Conservation (phyloP, 2,888 invertebrate species). For the Heliconius ismenius region DNA sequence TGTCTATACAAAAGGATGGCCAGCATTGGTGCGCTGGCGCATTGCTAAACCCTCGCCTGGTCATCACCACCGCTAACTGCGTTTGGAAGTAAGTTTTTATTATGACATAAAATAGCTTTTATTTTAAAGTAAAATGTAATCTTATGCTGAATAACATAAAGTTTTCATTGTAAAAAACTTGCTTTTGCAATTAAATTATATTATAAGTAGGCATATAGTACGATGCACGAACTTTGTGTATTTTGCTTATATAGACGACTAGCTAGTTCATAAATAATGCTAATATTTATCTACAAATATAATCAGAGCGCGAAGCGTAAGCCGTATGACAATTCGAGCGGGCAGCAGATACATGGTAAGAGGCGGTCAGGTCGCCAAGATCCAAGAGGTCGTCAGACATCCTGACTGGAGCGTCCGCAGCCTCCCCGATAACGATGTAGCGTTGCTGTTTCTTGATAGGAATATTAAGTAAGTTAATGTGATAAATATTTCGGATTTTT, state of each 20-base stretch:
- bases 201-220: too few relatives aligned
- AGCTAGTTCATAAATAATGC: background rate
- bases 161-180: too few relatives aligned
- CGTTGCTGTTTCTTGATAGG: conserved; percentile 58
- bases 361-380: conserved; percentile 62
- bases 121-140: background rate
- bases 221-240: too few relatives aligned
- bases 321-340: conserved; percentile 59
- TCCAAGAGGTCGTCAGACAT: conserved; percentile 68
- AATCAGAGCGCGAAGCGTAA: conserved; percentile 55
- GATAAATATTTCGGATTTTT: background rate
- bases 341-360: conserved; percentile 59
- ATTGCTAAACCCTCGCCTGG: conserved; percentile 63
- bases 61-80: conserved; percentile 74
- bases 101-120: background rate
- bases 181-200: too few relatives aligned
- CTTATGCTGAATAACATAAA: background rate
- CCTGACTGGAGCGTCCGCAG: conserved; percentile 65
- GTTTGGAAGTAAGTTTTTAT: conserved; percentile 72
- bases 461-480: conserved; percentile 54
- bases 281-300: background rate
- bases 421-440: conserved; percentile 66
- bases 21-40: conserved; percentile 75
- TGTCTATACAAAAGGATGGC: conserved; percentile 67
- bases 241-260: too few relatives aligned